phyloP scores from a whole-genome alignment of 2,113 vertebrate species.

The Lepus americanus region DNA sequence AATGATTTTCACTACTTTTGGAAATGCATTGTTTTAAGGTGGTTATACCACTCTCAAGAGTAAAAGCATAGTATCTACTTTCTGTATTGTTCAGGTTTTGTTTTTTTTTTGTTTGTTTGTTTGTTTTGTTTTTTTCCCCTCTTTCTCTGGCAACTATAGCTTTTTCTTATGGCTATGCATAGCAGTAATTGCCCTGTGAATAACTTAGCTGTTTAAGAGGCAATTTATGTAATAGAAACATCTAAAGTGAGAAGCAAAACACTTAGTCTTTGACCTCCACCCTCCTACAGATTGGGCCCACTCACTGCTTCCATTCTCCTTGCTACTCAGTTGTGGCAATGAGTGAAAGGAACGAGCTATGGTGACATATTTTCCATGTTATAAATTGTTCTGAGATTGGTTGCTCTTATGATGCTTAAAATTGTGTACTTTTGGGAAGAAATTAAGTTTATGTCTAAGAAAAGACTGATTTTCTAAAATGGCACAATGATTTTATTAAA shows the following conservation, averaged over 20 bases:
- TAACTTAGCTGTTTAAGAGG: slow-evolving; percentile 12
- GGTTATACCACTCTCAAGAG: not conserved
- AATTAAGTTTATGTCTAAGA: slow-evolving; percentile 22
- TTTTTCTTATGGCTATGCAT: not conserved
- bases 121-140: not conserved
- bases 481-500: not conserved
- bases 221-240: not conserved
- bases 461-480: not conserved
- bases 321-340: not conserved
- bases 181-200: slow-evolving; percentile 45
- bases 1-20: not conserved
- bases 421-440: not conserved
- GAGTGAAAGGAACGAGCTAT: not conserved
- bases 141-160: not conserved
- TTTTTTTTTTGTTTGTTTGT: not conserved
- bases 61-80: not conserved
- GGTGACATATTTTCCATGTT: not conserved
- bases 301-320: not conserved
- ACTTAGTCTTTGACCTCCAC: not conserved
- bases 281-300: not conserved
- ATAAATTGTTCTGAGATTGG: not conserved
- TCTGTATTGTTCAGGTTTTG: not conserved
- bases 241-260: slow-evolving; percentile 7
- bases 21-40: not conserved
- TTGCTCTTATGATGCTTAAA: slow-evolving; percentile 5